A percentile compares a stretch with the other conserved stretches of the same genome.
Conservation (phyloP, 1,140 invertebrate species). For the Heliconius himera region DNA sequence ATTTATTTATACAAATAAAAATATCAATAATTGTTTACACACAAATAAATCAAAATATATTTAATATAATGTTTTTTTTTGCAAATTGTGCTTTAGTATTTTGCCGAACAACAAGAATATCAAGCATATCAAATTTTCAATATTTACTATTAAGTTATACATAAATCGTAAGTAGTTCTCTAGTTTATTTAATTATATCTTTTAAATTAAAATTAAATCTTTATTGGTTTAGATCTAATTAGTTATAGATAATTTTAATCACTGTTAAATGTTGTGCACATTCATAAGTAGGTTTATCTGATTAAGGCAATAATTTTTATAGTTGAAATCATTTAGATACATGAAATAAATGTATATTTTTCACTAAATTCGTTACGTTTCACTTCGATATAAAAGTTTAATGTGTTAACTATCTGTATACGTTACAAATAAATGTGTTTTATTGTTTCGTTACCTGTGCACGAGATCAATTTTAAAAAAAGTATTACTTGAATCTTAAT, state of each 20-base stretch:
- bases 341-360: conserved; percentile 37
- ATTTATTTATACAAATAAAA: too few relatives aligned
- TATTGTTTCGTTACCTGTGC: conserved; percentile 31
- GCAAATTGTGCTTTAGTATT: conserved; percentile 51
- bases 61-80: background rate
- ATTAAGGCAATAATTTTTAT: conserved; percentile 77
- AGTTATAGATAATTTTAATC: conserved; percentile 77
- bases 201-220: conserved; percentile 54
- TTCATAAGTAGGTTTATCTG: conserved; percentile 67
- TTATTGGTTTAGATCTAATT: conserved; percentile 71
- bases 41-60: too few relatives aligned
- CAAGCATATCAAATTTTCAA: conserved; percentile 75
- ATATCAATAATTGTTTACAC: too few relatives aligned
- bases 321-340: conserved; percentile 54
- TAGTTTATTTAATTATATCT: conserved; percentile 60
- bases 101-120: conserved; percentile 70
- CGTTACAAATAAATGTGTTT: conserved; percentile 4
- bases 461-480: conserved; percentile 1
- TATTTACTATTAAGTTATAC: conserved; percentile 59
- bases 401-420: conserved; percentile 26
- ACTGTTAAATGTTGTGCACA: conserved; percentile 81
- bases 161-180: conserved; percentile 41
- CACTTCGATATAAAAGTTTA: conserved; percentile 28
- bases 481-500: conserved; percentile 61
- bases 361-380: conserved; percentile 43